Percentiles rank a stretch among this genome's conserved stretches.
Evolutionary conservation across 2,888 invertebrate species (phyloP).

Genomic region (Papilio protenor): DNA sequence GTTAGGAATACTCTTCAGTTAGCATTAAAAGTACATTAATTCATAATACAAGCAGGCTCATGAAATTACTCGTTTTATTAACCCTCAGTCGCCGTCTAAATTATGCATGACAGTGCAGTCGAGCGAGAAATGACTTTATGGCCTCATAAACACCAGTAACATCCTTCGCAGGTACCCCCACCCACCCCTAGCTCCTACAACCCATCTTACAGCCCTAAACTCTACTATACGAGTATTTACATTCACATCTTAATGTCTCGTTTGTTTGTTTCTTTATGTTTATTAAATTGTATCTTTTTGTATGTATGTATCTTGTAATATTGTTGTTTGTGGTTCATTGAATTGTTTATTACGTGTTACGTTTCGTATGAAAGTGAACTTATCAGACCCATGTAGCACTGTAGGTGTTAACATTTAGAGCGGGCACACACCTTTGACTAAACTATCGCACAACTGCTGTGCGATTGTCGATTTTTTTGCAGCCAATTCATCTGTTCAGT

Average conservation of each 20-base stretch:
- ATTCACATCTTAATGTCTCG: slow-evolving; percentile 18
- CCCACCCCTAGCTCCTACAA: neutral
- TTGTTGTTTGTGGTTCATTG: neutral
- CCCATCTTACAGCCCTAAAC: slow-evolving; percentile 28
- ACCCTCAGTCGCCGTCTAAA: slow-evolving; percentile 58
- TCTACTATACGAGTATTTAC: slow-evolving; percentile 22
- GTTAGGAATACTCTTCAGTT: slow-evolving; percentile 31
- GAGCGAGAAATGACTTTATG: slow-evolving; percentile 68
- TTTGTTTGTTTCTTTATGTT: slow-evolving; percentile 24
- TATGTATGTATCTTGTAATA: neutral
- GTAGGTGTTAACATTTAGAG: neutral
- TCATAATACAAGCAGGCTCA: slow-evolving; percentile 47
- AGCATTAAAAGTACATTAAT: slow-evolving; percentile 44
- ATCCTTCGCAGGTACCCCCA: slow-evolving; percentile 59
- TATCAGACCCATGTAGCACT: neutral
- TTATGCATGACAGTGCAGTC: slow-evolving; percentile 71
- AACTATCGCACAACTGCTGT: no score
- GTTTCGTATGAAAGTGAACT: neutral
- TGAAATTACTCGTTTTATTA: slow-evolving; percentile 54
- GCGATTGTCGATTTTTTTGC: no score
- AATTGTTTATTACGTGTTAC: neutral
- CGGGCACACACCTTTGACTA: no score
- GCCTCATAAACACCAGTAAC: slow-evolving; percentile 65
- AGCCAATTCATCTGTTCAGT: no score
- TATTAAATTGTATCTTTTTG: slow-evolving; percentile 1